A percentile compares a stretch with the other conserved stretches of the same genome.
Conservation (phyloP, 37 sponge, comb jelly and placozoan species). For the Amphimedon queenslandica region DNA sequence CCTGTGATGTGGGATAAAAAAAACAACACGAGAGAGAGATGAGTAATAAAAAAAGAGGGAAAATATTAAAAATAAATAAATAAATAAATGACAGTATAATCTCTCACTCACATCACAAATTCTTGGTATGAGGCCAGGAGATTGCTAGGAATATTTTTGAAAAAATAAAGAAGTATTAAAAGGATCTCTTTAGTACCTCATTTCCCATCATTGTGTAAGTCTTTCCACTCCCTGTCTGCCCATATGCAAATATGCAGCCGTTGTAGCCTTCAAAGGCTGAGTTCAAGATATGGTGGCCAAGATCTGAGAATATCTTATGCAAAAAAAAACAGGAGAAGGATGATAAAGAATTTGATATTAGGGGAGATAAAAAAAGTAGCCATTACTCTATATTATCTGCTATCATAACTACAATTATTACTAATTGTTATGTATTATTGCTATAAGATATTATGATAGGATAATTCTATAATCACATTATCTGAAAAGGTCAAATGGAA, state of each 20-base stretch:
- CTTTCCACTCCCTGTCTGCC: slow-evolving; percentile 91
- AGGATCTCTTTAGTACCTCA: slow-evolving; percentile 13
- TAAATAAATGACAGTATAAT: background rate
- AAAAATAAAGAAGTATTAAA: background rate
- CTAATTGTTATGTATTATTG: too few relatives aligned
- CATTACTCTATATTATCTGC: background rate
- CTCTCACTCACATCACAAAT: slow-evolving; percentile 67
- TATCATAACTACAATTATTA: too few relatives aligned
- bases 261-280: slow-evolving; percentile 84
- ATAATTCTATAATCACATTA: too few relatives aligned
- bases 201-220: slow-evolving; percentile 92
- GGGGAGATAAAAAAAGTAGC: slow-evolving; percentile 2
- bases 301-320: slow-evolving; percentile 61
- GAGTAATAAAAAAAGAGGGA: too few relatives aligned
- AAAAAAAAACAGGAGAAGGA: background rate
- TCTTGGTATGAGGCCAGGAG: slow-evolving; percentile 68
- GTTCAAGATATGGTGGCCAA: slow-evolving; percentile 65
- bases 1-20: too few relatives aligned
- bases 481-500: too few relatives aligned
- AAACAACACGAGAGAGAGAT: too few relatives aligned
- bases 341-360: background rate
- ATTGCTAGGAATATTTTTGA: slow-evolving; percentile 10
- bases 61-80: background rate
- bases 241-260: slow-evolving; percentile 88
- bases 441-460: too few relatives aligned